Evolutionary conservation across 2,797 vertebrate species (phyloP), one percentile per base, ranked within the genome.

Genomic region (Chelidonichthys spinosus): DNA sequence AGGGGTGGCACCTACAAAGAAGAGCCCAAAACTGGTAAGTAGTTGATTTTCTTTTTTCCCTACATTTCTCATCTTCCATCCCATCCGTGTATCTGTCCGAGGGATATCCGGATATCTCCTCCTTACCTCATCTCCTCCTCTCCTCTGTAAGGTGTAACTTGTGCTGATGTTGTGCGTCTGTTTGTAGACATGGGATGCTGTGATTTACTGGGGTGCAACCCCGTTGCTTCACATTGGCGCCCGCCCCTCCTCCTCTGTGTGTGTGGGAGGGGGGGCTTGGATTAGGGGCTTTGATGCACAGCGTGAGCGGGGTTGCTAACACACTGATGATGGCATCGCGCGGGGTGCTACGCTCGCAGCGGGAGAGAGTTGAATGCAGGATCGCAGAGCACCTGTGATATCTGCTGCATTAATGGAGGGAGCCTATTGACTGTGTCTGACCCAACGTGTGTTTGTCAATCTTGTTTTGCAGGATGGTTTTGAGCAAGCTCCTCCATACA

Each of bases 1-100:
- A 99, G 98, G 97, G 93, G 95, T 98, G 95, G 97, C 95, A 58
- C 96, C 97, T 91, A 95, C 97, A 87, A 99, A 98, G 96, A 99
- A 98, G 96, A 99, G 98, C 94, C 98, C 98, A 71, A 99, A 98
- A 96, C 96, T 97, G 97, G 98, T 99, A 95, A 98, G 97, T 93
- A 91, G 8, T 83, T 80, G 17, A 11, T 52, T 7, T 43, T 55
- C 71, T 10, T 14, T 42, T 4, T 11, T 8, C 7, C 37, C 4
- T 39, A 9, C 37, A 60, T 61, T 60, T 50, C 4, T 54, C 59
- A 72, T 75, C 35, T 78, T 58, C 40, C 81, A 61, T 71, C 59
- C 13, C 81, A 44, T 77, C 63, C 81, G 63, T 61, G 68, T 47
- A 3, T 64, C 47, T 50, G 9, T 50, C 49, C 18, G 17, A 47